Evolutionary conservation across 1,140 invertebrate species (phyloP), one percentile per base, ranked within the genome.

Genomic region (Micrasema minimum): DNA sequence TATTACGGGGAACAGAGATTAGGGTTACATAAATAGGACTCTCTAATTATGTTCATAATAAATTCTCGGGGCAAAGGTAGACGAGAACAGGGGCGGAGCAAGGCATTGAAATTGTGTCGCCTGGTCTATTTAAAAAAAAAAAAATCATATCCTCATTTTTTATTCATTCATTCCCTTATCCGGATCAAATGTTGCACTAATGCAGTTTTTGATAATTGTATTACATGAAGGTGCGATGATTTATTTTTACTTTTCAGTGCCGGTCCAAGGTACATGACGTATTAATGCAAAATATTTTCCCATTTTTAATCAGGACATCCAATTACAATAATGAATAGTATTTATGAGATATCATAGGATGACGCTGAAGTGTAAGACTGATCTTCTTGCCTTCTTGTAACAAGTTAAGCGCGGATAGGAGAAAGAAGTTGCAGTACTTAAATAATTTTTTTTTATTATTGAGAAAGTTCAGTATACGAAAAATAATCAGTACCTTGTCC

Each of bases 31-130:
- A 51, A 51, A 51, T 51, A n/a, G 50, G 50, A 51, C 6, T 23
- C 50, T 51, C 50, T 51, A 22, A 51, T 51, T 51, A 51, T 23
- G 50, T 23, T 51, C 18, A 26, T 51, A 18, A 51, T 51, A 51
- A 51, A 51, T 51, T 51, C 26, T 51, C 18, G 2, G 9, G 18
- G 22, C 6, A 23, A 12, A 51, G 50, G 50, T 51, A 45, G 0
- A 45, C 43, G 12, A 16, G 43, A 43, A n/a, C 43, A 45, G 43
- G 43, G 18, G n/a, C 43, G 43, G n/a, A 3, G n/a, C 2, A 45
- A 16, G n/a, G 18, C 12, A 43, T 43, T 6, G 10, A 9, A 43
- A 7, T n/a, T n/a, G 16, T 3, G 0, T 43, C 2, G 10, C 3
- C 2, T n/a, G n/a, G n/a, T 4, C 43, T 1, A 45, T 6, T 14